phyloP scores from a whole-genome alignment of 2,888 invertebrate genomes.

The Chrysodeixis includens region DNA sequence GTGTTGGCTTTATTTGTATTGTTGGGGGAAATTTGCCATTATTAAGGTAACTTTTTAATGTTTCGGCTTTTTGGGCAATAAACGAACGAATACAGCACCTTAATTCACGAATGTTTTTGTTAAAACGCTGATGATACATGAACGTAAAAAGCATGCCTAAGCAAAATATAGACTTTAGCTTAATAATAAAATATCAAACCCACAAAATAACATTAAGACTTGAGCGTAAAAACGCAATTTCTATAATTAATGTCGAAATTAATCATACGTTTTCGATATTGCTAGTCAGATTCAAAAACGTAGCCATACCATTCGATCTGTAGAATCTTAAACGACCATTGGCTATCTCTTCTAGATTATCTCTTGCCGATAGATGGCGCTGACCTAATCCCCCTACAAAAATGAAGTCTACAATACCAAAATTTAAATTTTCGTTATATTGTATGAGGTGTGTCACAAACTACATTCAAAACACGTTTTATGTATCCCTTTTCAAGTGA shows the following conservation, averaged over 20 bases:
- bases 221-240: no score
- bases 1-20: background rate
- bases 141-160: no score
- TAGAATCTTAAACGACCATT: background rate
- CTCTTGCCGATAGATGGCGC: background rate
- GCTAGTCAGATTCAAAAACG: background rate
- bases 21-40: background rate
- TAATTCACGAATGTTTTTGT: no score
- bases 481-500: slow-evolving; percentile 44
- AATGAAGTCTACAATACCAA: no score
- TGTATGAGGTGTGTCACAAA: background rate
- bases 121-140: no score
- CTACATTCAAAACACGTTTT: slow-evolving; percentile 24
- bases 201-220: no score
- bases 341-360: background rate
- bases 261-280: no score
- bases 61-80: background rate
- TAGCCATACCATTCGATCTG: background rate
- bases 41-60: background rate
- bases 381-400: background rate
- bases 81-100: background rate
- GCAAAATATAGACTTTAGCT: no score
- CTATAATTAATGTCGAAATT: no score
- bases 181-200: no score
- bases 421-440: background rate